Base-by-base conservation (phyloP, 2,888 invertebrate genomes). In the Hololepta plana region DNA sequence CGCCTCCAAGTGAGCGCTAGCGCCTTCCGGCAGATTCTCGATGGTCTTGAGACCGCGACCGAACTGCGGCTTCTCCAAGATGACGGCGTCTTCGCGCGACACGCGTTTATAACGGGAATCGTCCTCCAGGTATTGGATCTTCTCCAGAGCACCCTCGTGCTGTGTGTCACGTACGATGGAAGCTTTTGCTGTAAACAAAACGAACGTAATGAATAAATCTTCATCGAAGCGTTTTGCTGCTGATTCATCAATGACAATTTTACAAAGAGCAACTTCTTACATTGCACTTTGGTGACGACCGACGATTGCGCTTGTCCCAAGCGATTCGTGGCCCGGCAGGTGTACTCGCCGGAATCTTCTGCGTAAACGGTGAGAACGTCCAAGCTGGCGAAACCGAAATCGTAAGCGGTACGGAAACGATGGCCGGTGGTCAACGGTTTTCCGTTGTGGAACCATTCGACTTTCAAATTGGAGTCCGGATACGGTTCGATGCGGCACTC, bases 351-450 rank as follows among this genome's bases (percentile, higher is more conserved):
- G 35, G 85, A 79, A 52, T 96, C 96, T 59, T 90, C 90, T 10
- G 80, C 79, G 44, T 90, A 87, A 2, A 90, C 90, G 20, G 87
- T 82, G 14, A 91, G 64, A 33, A 98, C 82, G 51, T 98, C 96
- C 34, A 98, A 65, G 27, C 95, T 84, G 30, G 91, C 90, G 55
- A 91, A 95, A 23, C 96, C 96, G 52, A 98, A 96, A 51, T 96
- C 95, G 46, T 81, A 85, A 24, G 88, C 79, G 24, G 91, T 91
- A 45, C 88, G 72, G 62, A 85, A 88, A 34, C 93, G 72, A 48
- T 91, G 90, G 29, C 85, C 85, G 34, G 77, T 79, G 42, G 74
- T 75, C 24, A 88, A 57, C 22, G 88, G 82, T 51, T 87, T 74
- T 24, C 84, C 88, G 51, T 95, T 88, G 45, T 87, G 87, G 59